These are phyloP conservation scores for Alviniconcha marisindica DNA, from an alignment of 1,140 invertebrate species.

Conservation along the genomic window DNA sequence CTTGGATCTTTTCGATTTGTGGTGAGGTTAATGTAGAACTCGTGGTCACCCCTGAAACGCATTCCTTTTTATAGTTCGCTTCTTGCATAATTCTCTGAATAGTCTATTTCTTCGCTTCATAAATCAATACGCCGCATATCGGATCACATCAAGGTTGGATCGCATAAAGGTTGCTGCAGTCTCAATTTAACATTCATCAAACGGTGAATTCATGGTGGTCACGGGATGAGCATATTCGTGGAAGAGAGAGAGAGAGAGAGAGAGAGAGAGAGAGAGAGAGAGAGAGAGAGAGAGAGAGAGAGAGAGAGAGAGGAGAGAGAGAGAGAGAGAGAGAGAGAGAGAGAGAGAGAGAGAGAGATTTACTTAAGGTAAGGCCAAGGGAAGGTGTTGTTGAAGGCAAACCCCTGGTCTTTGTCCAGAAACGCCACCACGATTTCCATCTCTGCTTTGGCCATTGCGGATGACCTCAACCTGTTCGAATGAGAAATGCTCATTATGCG, in stretches of 20 bases:
- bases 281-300: not conserved
- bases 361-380: not conserved
- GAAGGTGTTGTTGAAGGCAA: constrained; percentile 11
- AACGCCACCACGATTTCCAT: constrained; percentile 3
- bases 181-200: no score
- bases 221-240: no score
- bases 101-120: no score
- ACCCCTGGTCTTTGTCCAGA: constrained; percentile 1
- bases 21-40: constrained; percentile 18
- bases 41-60: constrained; percentile 30
- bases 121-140: no score
- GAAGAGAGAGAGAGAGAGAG: not conserved
- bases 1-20: constrained; percentile 1
- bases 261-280: not conserved
- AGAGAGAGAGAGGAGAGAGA: not conserved
- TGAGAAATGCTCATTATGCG: no score
- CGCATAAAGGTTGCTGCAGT: no score
- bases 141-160: no score
- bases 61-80: no score
- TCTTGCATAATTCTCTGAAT: no score
- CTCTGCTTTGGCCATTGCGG: not conserved
- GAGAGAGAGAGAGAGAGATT: not conserved
- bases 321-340: not conserved
- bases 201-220: no score
- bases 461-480: no score